A percentile compares a stretch with the other conserved stretches of the same genome.
Evolutionary conservation across 2,888 invertebrate genomes (phyloP).

Genomic region (Leptopilina myrica): DNA sequence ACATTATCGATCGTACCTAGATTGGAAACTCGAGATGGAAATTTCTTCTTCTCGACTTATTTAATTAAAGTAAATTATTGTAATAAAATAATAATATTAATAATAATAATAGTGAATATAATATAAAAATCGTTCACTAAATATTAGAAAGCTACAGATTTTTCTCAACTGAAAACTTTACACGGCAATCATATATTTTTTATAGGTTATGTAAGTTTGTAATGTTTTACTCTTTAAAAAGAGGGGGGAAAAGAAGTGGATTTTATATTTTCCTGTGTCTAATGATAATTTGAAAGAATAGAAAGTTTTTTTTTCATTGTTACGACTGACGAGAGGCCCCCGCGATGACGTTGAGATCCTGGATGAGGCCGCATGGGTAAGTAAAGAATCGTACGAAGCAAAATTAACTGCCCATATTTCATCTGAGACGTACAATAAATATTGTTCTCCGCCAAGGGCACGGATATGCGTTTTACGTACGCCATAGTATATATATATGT

Average conservation of each 20-base stretch:
- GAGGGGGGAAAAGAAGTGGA: background rate
- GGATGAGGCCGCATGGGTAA: background rate
- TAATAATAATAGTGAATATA: too few species aligned
- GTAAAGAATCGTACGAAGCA: constrained; percentile 34
- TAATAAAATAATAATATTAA: too few species aligned
- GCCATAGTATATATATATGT: background rate
- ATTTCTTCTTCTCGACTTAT: too few species aligned
- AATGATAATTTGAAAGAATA: background rate
- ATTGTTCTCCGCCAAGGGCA: constrained; percentile 36
- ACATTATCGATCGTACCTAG: too few species aligned
- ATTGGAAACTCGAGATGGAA: too few species aligned
- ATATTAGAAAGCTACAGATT: too few species aligned
- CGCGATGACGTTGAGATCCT: constrained; percentile 16
- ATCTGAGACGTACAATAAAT: constrained; percentile 38
- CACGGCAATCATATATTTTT: too few species aligned
- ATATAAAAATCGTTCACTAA: too few species aligned
- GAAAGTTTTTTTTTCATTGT: constrained; percentile 5
- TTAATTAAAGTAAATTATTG: too few species aligned
- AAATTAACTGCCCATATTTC: constrained; percentile 38
- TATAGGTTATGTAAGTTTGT: too few species aligned
- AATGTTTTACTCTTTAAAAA: too few species aligned
- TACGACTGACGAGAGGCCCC: background rate
- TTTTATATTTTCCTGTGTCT: constrained; percentile 13
- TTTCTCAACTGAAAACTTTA: too few species aligned
- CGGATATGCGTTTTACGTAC: constrained; percentile 34